phyloP scores from a whole-genome alignment of 2,888 invertebrate genomes.

The Acrobeloides nanus region DNA sequence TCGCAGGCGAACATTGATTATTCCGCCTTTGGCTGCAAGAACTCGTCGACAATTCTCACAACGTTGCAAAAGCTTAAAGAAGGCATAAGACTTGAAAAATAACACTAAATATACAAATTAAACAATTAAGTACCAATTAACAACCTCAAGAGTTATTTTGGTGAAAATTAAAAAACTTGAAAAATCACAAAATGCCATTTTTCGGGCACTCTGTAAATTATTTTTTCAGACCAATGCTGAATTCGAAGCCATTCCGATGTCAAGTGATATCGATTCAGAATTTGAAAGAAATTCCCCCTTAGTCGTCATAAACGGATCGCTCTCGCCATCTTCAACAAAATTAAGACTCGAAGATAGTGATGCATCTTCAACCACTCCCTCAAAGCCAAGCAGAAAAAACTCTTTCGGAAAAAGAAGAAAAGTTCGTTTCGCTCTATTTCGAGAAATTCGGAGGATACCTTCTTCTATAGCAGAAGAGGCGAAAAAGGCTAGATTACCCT shows the following conservation, averaged over 20 bases:
- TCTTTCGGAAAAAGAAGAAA: conserved; percentile 5
- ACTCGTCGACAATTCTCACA: no score
- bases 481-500: conserved; percentile 81
- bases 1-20: no score
- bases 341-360: conserved; percentile 4
- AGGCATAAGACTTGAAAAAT: no score
- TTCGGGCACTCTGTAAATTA: no score
- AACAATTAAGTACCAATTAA: no score
- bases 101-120: no score
- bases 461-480: conserved; percentile 72
- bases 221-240: conserved; percentile 21
- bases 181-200: no score
- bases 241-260: conserved; percentile 23
- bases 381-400: conserved; percentile 6
- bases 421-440: conserved; percentile 80
- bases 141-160: no score
- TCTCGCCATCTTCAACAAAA: neutral
- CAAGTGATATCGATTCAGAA: conserved; percentile 11
- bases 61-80: no score
- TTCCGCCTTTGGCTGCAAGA: no score
- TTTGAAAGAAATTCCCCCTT: neutral
- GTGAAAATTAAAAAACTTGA: no score
- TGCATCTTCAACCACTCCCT: no score
- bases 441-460: conserved; percentile 58
- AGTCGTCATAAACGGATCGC: neutral